phyloP scores from a whole-genome alignment of 2,888 invertebrate species.

The Dorcus hopei region DNA sequence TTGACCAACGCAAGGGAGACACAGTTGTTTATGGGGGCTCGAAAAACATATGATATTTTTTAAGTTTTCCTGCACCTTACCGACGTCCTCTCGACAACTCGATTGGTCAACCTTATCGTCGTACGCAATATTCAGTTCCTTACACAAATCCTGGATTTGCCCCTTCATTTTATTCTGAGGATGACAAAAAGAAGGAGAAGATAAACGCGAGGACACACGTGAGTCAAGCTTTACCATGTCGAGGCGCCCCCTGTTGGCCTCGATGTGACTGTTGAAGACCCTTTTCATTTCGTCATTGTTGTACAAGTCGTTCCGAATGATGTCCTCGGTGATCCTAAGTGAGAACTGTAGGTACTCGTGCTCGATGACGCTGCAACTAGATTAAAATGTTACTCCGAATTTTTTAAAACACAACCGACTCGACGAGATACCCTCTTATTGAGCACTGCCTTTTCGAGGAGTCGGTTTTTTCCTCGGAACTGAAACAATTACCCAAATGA shows the following conservation, averaged over 20 bases:
- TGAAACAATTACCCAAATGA: too few relatives aligned
- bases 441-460: too few relatives aligned
- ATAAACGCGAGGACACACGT: not conserved
- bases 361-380: constrained; percentile 29
- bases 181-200: not conserved
- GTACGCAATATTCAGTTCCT: constrained; percentile 44
- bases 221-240: constrained; percentile 43
- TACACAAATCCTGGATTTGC: constrained; percentile 48
- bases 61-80: not conserved
- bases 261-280: constrained; percentile 53
- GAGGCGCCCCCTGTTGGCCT: constrained; percentile 49
- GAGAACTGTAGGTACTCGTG: constrained; percentile 46
- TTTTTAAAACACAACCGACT: too few relatives aligned
- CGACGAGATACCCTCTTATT: too few relatives aligned
- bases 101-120: not conserved
- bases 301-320: constrained; percentile 53
- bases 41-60: not conserved
- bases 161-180: constrained; percentile 48
- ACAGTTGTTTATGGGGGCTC: too few relatives aligned
- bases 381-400: not conserved
- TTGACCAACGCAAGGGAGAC: too few relatives aligned
- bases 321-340: constrained; percentile 55
- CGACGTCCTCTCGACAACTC: not conserved
- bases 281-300: constrained; percentile 52
- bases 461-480: too few relatives aligned